Percentiles rank a stretch among this genome's conserved stretches.
These are phyloP conservation scores for Acanthopagrus latus DNA, from an alignment of 2,797 vertebrate genomes.

Conservation along the genomic window DNA sequence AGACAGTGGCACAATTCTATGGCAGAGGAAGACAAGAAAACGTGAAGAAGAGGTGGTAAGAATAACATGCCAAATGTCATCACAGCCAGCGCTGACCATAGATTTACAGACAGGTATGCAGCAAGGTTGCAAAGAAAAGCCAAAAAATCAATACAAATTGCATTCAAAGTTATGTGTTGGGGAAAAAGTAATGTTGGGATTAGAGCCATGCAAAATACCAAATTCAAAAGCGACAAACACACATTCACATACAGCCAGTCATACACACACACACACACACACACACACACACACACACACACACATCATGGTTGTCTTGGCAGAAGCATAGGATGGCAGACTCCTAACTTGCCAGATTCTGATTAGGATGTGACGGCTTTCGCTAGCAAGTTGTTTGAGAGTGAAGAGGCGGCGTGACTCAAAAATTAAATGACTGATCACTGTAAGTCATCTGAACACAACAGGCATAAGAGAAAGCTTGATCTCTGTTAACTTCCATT, in stretches of 20 bases:
- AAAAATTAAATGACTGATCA: conserved; percentile 42
- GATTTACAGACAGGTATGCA: conserved; percentile 21
- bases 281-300: not conserved
- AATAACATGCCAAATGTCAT: conserved; percentile 11
- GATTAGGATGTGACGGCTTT: conserved; percentile 26
- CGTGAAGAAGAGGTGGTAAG: not conserved
- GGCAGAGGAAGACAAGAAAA: conserved; percentile 24
- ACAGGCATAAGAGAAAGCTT: conserved; percentile 9
- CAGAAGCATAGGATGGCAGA: conserved; percentile 9
- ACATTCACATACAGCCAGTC: not conserved
- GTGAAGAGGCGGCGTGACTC: conserved; percentile 13
- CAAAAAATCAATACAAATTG: conserved; percentile 22
- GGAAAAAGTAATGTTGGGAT: conserved; percentile 15
- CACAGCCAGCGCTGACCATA: conserved; percentile 6
- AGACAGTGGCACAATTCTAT: conserved; percentile 22
- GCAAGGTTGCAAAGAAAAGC: not conserved
- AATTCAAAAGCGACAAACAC: not conserved
- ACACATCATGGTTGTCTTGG: conserved; percentile 21
- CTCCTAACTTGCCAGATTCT: conserved; percentile 19
- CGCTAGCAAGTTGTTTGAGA: conserved; percentile 10
- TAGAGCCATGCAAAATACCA: conserved; percentile 13
- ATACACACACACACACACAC: not conserved
- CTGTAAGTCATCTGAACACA: conserved; percentile 1
- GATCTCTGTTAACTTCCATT: conserved; percentile 8
- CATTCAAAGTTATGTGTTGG: conserved; percentile 10